Percentiles rank a stretch among this genome's conserved stretches.
phyloP scores from a whole-genome alignment of 2,797 vertebrate genomes.

The Antennarius maculatus region DNA sequence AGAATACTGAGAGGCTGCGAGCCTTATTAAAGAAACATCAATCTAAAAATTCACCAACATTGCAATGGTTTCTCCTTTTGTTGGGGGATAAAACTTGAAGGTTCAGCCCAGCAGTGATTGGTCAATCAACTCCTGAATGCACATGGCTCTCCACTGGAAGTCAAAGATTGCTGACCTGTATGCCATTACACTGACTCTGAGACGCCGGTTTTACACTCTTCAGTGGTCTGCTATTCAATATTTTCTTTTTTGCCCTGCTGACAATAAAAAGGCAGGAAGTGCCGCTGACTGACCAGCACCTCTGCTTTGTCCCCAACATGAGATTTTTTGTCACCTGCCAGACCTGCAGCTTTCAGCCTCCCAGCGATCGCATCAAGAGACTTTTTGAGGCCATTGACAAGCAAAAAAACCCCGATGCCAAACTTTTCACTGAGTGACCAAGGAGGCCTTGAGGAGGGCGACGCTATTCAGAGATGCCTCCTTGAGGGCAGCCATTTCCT shows the following conservation, averaged over 20 bases:
- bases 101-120: slow-evolving; percentile 40
- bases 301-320: slow-evolving; percentile 36
- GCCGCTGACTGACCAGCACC: slow-evolving; percentile 37
- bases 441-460: slow-evolving; percentile 69
- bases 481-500: slow-evolving; percentile 35
- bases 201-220: slow-evolving; percentile 55
- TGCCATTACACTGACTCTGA: slow-evolving; percentile 50
- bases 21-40: slow-evolving; percentile 81
- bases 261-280: slow-evolving; percentile 49
- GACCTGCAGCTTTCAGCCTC: slow-evolving; percentile 53
- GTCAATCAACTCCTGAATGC: slow-evolving; percentile 44
- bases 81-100: slow-evolving; percentile 47
- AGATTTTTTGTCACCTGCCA: slow-evolving; percentile 43
- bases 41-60: slow-evolving; percentile 69
- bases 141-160: slow-evolving; percentile 53
- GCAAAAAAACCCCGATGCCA: slow-evolving; percentile 62
- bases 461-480: slow-evolving; percentile 48
- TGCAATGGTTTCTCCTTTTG: slow-evolving; percentile 42
- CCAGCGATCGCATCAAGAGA: slow-evolving; percentile 65
- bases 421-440: slow-evolving; percentile 71
- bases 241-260: slow-evolving; percentile 53
- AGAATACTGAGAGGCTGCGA: slow-evolving; percentile 77
- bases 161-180: slow-evolving; percentile 70
- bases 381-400: slow-evolving; percentile 75
- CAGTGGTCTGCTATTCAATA: slow-evolving; percentile 56